phyloP scores from a whole-genome alignment of 2,113 vertebrate genomes.

The Hemichromis elongatus region DNA sequence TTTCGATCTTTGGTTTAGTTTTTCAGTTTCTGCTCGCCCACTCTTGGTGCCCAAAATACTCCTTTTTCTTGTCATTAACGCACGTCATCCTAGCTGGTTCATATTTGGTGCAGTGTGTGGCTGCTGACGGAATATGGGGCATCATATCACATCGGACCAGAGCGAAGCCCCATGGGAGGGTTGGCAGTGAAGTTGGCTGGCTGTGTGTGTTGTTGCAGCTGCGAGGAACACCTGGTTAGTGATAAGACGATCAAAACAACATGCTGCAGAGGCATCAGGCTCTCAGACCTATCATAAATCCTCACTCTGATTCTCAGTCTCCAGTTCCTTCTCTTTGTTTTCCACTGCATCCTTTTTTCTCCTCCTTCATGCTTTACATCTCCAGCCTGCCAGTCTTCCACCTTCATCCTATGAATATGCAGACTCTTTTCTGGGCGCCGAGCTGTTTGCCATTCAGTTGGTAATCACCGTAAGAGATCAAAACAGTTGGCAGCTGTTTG shows the following conservation, averaged over 20 bases:
- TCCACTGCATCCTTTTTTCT: not conserved
- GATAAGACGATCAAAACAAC: conserved; percentile 22
- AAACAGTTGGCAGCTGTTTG: not conserved
- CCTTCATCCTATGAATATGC: not conserved
- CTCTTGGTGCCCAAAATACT: not conserved
- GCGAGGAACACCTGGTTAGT: conserved; percentile 42
- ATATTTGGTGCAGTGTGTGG: not conserved
- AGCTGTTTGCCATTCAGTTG: not conserved
- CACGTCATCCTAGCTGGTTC: not conserved
- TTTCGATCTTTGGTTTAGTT: not conserved
- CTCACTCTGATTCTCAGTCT: not conserved
- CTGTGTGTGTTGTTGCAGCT: conserved; percentile 45
- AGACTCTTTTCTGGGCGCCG: not conserved
- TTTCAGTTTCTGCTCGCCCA: not conserved
- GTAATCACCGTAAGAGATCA: not conserved
- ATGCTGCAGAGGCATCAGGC: not conserved
- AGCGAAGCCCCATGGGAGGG: not conserved
- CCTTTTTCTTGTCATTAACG: not conserved
- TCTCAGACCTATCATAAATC: not conserved
- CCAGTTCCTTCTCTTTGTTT: not conserved
- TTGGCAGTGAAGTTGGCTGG: not conserved
- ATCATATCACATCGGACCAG: not conserved
- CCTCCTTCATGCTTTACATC: not conserved
- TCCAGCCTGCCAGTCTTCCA: not conserved
- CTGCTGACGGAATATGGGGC: not conserved